These are phyloP conservation scores for Allacma fusca DNA, from an alignment of 2,888 invertebrate genomes.

Conservation along the genomic window DNA sequence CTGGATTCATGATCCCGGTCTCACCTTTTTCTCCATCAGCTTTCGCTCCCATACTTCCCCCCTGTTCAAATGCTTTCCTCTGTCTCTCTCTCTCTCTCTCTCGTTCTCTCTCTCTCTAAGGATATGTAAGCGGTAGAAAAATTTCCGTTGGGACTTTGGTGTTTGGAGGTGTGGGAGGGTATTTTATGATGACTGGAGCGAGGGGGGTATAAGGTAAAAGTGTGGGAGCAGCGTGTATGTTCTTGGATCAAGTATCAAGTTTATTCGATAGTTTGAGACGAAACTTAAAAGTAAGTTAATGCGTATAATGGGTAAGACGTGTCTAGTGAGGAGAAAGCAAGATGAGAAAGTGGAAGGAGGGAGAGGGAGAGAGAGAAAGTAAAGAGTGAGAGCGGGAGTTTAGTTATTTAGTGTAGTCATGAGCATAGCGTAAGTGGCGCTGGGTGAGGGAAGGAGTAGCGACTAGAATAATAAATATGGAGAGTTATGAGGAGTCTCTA, in stretches of 20 bases:
- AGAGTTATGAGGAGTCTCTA: constrained; percentile 38
- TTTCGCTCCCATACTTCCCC: background rate
- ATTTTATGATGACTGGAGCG: background rate
- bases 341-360: constrained; percentile 9
- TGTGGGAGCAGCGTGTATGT: background rate
- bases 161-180: background rate
- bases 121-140: background rate
- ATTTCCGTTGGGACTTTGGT: too few species aligned
- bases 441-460: background rate
- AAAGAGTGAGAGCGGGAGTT: background rate
- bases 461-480: constrained; percentile 37
- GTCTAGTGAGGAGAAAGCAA: background rate
- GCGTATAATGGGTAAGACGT: constrained; percentile 31
- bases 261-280: background rate
- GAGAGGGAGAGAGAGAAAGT: constrained; percentile 23
- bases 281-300: constrained; percentile 33
- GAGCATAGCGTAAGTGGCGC: background rate
- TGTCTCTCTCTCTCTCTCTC: background rate
- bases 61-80: background rate
- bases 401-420: constrained; percentile 31
- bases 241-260: background rate
- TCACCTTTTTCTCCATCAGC: background rate
- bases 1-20: constrained; percentile 29
- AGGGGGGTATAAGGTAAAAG: background rate
- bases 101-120: background rate